These are phyloP conservation scores for Drosophila asahinai DNA, from an alignment of 1,140 invertebrate genomes.

Conservation along the genomic window DNA sequence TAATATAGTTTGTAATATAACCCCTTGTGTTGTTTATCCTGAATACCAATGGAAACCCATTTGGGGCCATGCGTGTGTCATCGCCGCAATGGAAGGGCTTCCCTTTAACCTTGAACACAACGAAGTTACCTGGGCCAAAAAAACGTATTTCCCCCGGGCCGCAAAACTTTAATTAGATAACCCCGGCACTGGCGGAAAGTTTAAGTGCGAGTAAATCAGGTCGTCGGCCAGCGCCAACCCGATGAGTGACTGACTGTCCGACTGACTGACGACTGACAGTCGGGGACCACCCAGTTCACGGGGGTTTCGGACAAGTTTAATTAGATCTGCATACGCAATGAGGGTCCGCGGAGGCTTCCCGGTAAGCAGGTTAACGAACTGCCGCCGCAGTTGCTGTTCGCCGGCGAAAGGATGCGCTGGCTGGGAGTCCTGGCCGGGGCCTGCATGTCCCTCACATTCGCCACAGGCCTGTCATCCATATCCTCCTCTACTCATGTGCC, in stretches of 20 bases:
- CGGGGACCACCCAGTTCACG: slow-evolving; percentile 23
- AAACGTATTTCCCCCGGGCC: slow-evolving; percentile 27
- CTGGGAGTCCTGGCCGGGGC: slow-evolving; percentile 15
- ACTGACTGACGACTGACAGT: slow-evolving; percentile 27
- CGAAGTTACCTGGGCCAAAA: slow-evolving; percentile 27
- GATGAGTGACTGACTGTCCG: slow-evolving; percentile 19
- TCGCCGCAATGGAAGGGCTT: background rate
- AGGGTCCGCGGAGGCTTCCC: slow-evolving; percentile 10
- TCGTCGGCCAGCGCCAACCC: slow-evolving; percentile 15
- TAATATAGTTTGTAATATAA: background rate
- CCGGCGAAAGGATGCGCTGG: slow-evolving; percentile 47
- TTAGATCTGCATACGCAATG: slow-evolving; percentile 78
- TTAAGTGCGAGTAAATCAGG: slow-evolving; percentile 61
- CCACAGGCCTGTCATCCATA: background rate
- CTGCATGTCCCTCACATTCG: slow-evolving; percentile 4
- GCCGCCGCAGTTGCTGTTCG: slow-evolving; percentile 20
- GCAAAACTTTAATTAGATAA: slow-evolving; percentile 42
- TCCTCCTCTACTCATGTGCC: background rate
- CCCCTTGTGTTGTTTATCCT: background rate
- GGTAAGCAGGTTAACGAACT: slow-evolving; percentile 53
- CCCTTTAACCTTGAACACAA: slow-evolving; percentile 37
- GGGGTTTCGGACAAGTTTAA: slow-evolving; percentile 65
- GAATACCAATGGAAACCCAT: background rate
- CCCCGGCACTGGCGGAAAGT: slow-evolving; percentile 15
- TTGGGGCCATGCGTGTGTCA: background rate